Percentiles rank a stretch among this genome's conserved stretches.
Evolutionary conservation across 2,797 vertebrate genomes (phyloP).

Genomic region (Poeciliopsis turneri): DNA sequence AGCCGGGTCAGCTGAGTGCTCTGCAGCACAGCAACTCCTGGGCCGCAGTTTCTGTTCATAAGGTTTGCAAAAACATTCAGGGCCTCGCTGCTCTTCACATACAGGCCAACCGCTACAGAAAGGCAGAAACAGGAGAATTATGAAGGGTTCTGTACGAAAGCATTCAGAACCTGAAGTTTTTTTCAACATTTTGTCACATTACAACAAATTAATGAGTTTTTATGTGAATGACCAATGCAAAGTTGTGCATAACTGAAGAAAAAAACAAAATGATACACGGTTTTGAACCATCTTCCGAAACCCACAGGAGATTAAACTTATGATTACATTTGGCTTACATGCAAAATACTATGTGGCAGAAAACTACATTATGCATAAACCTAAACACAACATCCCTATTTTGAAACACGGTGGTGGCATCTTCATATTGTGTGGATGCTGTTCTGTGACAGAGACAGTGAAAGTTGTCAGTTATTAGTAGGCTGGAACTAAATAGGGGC

Average conservation of each 20-base stretch:
- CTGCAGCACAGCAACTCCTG: constrained; percentile 86
- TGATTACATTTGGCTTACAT: background rate
- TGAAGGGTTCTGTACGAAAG: background rate
- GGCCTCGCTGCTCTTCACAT: constrained; percentile 89
- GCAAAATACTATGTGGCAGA: background rate
- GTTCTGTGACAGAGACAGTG: background rate
- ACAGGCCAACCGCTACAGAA: constrained; percentile 86
- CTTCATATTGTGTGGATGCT: background rate
- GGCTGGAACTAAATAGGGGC: background rate
- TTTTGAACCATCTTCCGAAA: background rate
- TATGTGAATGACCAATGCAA: background rate
- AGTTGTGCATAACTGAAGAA: background rate
- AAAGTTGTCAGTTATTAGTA: background rate
- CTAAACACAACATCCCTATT: background rate
- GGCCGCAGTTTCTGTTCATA: constrained; percentile 83
- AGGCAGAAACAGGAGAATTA: constrained; percentile 5
- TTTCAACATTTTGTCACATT: background rate
- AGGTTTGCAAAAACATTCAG: constrained; percentile 87
- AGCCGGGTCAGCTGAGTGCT: constrained; percentile 87
- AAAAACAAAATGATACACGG: background rate
- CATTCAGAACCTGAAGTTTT: background rate
- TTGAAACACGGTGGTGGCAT: background rate
- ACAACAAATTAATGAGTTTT: background rate
- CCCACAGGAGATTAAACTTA: background rate
- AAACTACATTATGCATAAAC: background rate